phyloP scores from a whole-genome alignment of 1,140 invertebrate species.

The Diachasmimorpha longicaudata region DNA sequence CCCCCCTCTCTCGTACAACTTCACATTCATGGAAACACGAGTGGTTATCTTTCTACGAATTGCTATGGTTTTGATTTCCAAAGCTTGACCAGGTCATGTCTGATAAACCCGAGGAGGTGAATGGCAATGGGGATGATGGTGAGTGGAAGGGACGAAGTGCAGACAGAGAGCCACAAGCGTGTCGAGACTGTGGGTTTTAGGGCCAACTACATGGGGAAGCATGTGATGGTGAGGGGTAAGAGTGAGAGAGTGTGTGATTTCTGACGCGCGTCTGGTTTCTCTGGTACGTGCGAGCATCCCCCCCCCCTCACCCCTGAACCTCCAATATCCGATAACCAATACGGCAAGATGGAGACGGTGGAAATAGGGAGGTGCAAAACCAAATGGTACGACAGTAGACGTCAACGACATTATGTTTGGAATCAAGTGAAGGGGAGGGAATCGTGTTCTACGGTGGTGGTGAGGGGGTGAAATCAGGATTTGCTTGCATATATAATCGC shows the following conservation, averaged over 20 bases:
- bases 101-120: not conserved
- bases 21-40: not conserved
- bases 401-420: slow-evolving; percentile 4
- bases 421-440: not conserved
- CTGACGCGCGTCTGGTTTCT: not conserved
- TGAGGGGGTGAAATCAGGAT: not conserved
- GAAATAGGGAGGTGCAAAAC: not conserved
- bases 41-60: not conserved
- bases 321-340: not conserved
- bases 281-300: not conserved
- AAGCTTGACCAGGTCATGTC: not conserved
- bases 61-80: not conserved
- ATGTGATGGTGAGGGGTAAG: not conserved
- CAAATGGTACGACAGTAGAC: slow-evolving; percentile 4
- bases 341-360: not conserved
- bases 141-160: not conserved
- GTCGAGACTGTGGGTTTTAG: not conserved
- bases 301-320: no score
- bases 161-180: not conserved
- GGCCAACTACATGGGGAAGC: not conserved
- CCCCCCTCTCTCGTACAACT: not conserved
- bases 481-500: slow-evolving; percentile 1
- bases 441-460: not conserved
- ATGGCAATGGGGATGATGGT: not conserved
- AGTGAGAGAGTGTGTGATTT: not conserved